A percentile compares a stretch with the other conserved stretches of the same genome.
These are phyloP conservation scores for Telenomus remus DNA, from an alignment of 1,140 invertebrate species.

Conservation along the genomic window DNA sequence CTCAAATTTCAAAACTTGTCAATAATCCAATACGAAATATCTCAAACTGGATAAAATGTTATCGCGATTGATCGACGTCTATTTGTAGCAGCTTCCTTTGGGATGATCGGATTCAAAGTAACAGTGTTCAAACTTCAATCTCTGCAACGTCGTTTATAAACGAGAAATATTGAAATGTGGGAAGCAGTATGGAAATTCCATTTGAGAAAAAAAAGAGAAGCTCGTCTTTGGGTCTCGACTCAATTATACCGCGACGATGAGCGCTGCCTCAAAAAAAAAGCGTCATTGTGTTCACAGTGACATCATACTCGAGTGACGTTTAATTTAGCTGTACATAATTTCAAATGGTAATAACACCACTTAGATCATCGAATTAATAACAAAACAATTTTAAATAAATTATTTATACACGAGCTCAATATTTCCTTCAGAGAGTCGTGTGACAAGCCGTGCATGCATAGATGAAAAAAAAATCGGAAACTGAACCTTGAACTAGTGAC, in stretches of 20 bases:
- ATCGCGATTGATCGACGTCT: too few species aligned
- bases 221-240: background rate
- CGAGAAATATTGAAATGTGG: background rate
- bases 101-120: too few species aligned
- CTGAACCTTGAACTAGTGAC: background rate
- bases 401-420: too few species aligned
- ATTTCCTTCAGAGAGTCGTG: background rate
- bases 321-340: slow-evolving; percentile 15
- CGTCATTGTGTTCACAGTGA: slow-evolving; percentile 17
- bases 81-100: too few species aligned
- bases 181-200: background rate
- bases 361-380: too few species aligned
- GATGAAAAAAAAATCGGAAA: background rate
- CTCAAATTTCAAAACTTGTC: too few species aligned
- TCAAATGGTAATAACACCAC: slow-evolving; percentile 1
- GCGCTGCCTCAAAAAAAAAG: slow-evolving; percentile 1
- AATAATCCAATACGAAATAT: too few species aligned
- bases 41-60: too few species aligned
- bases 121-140: too few species aligned
- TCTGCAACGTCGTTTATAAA: background rate
- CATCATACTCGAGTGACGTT: slow-evolving; percentile 23
- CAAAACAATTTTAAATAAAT: too few species aligned
- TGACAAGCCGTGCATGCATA: too few species aligned
- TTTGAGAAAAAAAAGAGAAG: background rate
- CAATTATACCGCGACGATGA: slow-evolving; percentile 2